phyloP scores from a whole-genome alignment of 2,113 vertebrate genomes.

The Myxocyprinus asiaticus region DNA sequence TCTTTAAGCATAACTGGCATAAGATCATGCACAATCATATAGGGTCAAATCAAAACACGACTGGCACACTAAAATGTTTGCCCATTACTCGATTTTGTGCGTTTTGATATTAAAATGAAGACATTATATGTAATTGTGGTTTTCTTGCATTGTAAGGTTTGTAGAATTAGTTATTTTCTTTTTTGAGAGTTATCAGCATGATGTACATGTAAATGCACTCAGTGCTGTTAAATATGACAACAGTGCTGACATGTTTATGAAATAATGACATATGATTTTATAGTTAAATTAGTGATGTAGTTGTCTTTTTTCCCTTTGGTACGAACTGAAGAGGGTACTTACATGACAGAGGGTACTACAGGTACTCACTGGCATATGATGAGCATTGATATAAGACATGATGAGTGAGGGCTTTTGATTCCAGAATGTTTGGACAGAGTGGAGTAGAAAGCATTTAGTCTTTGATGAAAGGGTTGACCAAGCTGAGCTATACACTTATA shows the following conservation, averaged over 20 bases:
- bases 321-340: constrained; percentile 55
- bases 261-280: not conserved
- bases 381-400: constrained; percentile 48
- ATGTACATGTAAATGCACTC: too few species aligned
- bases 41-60: too few species aligned
- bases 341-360: constrained; percentile 58
- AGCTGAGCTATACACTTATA: too few species aligned
- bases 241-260: constrained; percentile 3
- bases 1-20: too few species aligned
- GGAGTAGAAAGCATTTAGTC: constrained; percentile 71
- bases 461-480: constrained; percentile 59
- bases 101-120: too few species aligned
- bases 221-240: not conserved
- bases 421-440: constrained; percentile 59
- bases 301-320: constrained; percentile 55
- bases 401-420: constrained; percentile 65
- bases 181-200: too few species aligned
- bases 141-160: too few species aligned
- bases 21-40: too few species aligned
- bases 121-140: too few species aligned
- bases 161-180: too few species aligned
- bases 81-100: too few species aligned
- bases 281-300: constrained; percentile 52
- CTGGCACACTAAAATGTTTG: too few species aligned
- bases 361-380: constrained; percentile 54